These are phyloP conservation scores for Mormoops blainvillei DNA, from an alignment of 2,113 vertebrate species.

Conservation along the genomic window DNA sequence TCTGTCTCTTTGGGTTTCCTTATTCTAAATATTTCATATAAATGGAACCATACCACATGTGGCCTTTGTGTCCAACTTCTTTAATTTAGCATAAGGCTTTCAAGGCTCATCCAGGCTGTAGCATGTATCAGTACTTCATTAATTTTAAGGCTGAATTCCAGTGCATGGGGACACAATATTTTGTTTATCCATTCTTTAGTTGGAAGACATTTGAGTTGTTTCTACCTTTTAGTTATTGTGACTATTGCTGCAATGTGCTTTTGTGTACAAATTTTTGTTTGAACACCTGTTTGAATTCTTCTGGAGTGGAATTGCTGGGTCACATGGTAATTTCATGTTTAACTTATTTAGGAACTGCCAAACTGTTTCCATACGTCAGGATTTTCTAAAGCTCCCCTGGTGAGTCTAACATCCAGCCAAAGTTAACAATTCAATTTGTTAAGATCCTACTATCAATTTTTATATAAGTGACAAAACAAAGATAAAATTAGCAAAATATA, in stretches of 20 bases:
- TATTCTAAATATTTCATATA: background rate
- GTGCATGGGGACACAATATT: background rate
- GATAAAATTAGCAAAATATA: background rate
- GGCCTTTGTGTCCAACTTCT: background rate
- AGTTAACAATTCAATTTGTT: background rate
- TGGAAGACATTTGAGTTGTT: background rate
- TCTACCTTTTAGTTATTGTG: background rate
- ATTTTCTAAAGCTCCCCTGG: background rate
- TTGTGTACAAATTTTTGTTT: background rate
- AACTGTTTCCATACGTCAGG: background rate
- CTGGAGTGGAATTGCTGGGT: background rate
- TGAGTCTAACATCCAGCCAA: background rate
- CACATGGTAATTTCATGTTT: background rate
- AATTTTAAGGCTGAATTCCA: background rate
- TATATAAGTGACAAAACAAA: background rate
- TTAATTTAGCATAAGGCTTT: background rate
- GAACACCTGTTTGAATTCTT: background rate
- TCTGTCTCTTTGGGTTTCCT: background rate
- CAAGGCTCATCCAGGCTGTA: background rate
- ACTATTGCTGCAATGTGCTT: background rate
- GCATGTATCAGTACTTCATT: background rate
- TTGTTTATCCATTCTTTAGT: background rate
- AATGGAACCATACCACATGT: accelerated
- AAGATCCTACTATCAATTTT: background rate
- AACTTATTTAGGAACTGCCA: background rate